phyloP scores from a whole-genome alignment of 2,113 vertebrate species.

The Crocuta crocuta region DNA sequence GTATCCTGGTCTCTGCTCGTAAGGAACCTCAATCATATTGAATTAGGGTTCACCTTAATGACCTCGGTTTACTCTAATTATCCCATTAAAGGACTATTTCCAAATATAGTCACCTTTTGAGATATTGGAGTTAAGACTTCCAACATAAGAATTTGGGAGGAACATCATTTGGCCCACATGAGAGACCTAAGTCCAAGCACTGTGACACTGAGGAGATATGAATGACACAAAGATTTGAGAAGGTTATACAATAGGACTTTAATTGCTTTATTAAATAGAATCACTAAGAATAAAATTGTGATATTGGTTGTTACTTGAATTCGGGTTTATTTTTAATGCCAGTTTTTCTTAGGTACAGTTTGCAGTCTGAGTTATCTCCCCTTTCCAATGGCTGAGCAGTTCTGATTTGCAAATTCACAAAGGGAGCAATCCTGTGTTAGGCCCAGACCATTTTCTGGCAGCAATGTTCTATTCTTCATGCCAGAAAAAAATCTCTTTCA shows the following conservation, averaged over 20 bases:
- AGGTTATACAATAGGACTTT: not conserved
- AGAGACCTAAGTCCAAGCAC: not conserved
- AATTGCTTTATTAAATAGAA: not conserved
- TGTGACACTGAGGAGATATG: not conserved
- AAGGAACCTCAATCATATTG: not conserved
- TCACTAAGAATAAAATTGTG: not conserved
- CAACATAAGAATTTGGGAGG: not conserved
- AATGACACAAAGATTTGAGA: not conserved
- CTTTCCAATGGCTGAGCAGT: not conserved
- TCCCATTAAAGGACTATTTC: not conserved
- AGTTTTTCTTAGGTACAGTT: not conserved
- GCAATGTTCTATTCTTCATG: not conserved
- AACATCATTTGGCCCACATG: too few species aligned
- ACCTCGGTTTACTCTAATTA: not conserved
- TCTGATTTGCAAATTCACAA: constrained; percentile 44
- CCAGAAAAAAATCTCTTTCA: not conserved
- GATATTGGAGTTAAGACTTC: not conserved
- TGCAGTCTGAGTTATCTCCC: not conserved
- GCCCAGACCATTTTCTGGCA: not conserved
- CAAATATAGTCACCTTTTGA: not conserved
- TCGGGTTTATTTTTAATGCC: not conserved
- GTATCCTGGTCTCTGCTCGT: not conserved
- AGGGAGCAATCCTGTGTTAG: not conserved
- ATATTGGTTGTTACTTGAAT: not conserved
- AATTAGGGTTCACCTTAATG: not conserved